A percentile compares a stretch with the other conserved stretches of the same genome.
Conservation (phyloP, 2,797 vertebrate genomes). For the Chelidonichthys spinosus region DNA sequence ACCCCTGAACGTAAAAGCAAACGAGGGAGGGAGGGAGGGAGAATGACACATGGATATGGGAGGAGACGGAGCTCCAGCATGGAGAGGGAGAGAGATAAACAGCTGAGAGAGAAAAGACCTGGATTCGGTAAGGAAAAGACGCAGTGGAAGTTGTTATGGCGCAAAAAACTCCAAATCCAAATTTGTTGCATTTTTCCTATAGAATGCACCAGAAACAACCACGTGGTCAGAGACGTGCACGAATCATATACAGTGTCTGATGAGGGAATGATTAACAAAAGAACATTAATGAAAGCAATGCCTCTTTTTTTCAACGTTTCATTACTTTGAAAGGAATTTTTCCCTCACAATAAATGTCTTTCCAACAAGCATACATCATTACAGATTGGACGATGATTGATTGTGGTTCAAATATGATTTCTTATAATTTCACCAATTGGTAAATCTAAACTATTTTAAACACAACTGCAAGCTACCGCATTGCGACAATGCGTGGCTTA, state of each 20-base stretch:
- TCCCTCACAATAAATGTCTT: too few relatives aligned
- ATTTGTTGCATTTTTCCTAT: not conserved
- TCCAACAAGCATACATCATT: too few relatives aligned
- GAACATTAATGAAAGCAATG: not conserved
- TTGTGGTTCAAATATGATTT: not conserved
- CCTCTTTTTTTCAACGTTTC: not conserved
- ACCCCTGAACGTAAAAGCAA: constrained; percentile 60
- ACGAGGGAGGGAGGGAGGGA: constrained; percentile 32
- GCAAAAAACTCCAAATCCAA: constrained; percentile 4
- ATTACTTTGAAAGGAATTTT: not conserved
- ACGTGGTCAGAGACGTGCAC: not conserved
- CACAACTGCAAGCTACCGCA: not conserved
- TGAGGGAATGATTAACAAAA: not conserved
- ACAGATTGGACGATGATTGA: too few relatives aligned
- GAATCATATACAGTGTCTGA: not conserved
- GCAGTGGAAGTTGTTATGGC: not conserved
- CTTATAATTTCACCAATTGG: not conserved
- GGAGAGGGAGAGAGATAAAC: not conserved
- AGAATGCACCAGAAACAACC: not conserved
- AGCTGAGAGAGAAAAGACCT: not conserved
- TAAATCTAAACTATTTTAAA: not conserved
- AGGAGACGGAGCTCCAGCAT: constrained; percentile 12
- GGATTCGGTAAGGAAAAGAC: not conserved
- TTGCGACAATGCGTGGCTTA: not conserved
- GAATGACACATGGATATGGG: constrained; percentile 18